A percentile compares a stretch with the other conserved stretches of the same genome.
These are phyloP conservation scores for Ceratitis capitata DNA, from an alignment of 1,140 invertebrate species.

Conservation along the genomic window DNA sequence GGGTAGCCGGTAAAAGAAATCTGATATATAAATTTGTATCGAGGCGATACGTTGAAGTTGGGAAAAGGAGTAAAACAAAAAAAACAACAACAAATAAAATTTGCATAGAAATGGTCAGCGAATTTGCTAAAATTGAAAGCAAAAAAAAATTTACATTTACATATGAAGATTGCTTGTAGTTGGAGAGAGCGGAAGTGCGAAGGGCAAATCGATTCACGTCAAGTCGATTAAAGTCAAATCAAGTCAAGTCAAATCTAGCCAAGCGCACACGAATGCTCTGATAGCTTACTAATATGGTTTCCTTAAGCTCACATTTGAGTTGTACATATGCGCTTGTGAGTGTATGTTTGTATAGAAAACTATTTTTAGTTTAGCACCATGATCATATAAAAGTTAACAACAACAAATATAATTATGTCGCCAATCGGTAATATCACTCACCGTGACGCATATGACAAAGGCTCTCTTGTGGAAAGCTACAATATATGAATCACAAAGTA, in stretches of 20 bases:
- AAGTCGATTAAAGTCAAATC: not conserved
- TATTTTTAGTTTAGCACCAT: not conserved
- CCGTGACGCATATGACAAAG: not conserved
- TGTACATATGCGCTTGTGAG: not conserved
- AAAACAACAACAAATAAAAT: not conserved
- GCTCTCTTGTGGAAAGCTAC: not conserved
- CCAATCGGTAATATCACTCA: not conserved
- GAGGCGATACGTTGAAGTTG: not conserved
- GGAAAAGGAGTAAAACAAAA: no score
- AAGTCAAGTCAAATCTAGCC: not conserved
- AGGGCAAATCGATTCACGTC: not conserved
- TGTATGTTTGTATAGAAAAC: not conserved
- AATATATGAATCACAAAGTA: no score
- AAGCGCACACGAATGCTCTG: not conserved
- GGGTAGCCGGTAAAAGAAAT: not conserved
- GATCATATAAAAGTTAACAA: not conserved
- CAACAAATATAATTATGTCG: not conserved
- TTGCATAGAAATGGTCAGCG: not conserved
- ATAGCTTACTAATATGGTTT: not conserved
- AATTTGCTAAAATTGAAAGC: not conserved
- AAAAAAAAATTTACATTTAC: not conserved
- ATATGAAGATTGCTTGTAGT: not conserved
- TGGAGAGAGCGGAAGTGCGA: not conserved
- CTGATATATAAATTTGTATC: no score
- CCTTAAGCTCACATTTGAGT: no score